phyloP scores from a whole-genome alignment of 2,888 invertebrate genomes.

The Sminthurinus aureus region DNA sequence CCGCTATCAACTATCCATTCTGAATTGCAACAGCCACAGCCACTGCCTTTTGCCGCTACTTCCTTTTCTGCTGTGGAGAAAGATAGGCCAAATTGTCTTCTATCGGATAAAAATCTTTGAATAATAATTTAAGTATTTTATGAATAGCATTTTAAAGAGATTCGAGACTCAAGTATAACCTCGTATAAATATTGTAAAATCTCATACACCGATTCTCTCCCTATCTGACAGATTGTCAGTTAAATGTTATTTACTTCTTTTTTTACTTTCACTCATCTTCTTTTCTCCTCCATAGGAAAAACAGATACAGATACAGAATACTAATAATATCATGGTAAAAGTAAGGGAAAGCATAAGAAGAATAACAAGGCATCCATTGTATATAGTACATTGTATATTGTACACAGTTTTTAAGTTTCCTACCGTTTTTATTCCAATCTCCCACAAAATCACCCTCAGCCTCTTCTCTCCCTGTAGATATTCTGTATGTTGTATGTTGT shows the following conservation, averaged over 20 bases:
- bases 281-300: neutral
- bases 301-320: too few relatives aligned
- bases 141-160: constrained; percentile 8
- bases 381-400: too few relatives aligned
- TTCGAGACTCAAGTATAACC: constrained; percentile 4
- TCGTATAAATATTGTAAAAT: neutral
- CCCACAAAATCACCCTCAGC: neutral
- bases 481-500: neutral
- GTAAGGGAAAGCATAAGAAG: too few relatives aligned
- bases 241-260: constrained; percentile 39
- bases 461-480: neutral
- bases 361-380: too few relatives aligned
- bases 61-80: constrained; percentile 1
- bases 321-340: too few relatives aligned
- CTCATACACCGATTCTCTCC: constrained; percentile 38
- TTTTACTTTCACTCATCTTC: constrained; percentile 7
- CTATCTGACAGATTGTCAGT: constrained; percentile 42
- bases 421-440: neutral
- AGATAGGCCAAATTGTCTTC: constrained; percentile 13
- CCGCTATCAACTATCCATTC: too few relatives aligned
- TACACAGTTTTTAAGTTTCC: neutral
- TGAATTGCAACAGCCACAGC: too few relatives aligned
- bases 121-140: constrained; percentile 37
- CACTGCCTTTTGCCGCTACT: neutral
- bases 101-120: constrained; percentile 38